Evolutionary conservation across 2,888 invertebrate genomes (phyloP).

Genomic region (Drosophila neonasuta): DNA sequence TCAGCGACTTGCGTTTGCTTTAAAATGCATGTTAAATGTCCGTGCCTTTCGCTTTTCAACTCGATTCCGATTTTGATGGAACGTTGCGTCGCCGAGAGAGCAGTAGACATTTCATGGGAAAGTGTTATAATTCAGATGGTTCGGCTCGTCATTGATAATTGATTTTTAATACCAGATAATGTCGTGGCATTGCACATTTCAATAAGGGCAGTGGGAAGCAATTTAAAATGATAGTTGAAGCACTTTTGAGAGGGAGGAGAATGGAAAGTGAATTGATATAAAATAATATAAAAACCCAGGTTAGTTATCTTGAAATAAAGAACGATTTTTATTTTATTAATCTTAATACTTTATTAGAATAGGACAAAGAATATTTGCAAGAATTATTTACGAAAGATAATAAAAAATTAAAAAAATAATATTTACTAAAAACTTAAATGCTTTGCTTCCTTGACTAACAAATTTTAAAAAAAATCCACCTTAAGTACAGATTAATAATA

Average conservation of each 20-base stretch:
- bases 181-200: not conserved
- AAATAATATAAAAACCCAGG: not conserved
- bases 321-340: too few relatives aligned
- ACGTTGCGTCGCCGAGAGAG: slow-evolving; percentile 28
- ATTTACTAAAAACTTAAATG: too few relatives aligned
- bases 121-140: slow-evolving; percentile 72
- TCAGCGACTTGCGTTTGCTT: slow-evolving; percentile 44
- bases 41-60: slow-evolving; percentile 68
- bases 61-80: slow-evolving; percentile 61
- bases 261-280: not conserved
- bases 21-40: slow-evolving; percentile 66
- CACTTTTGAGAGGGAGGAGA: not conserved
- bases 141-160: slow-evolving; percentile 50
- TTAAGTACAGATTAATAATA: too few relatives aligned
- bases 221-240: not conserved
- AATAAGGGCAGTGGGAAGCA: not conserved
- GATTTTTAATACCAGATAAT: slow-evolving; percentile 41
- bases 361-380: too few relatives aligned
- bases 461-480: too few relatives aligned
- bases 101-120: slow-evolving; percentile 64
- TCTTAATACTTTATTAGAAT: too few relatives aligned
- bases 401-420: too few relatives aligned
- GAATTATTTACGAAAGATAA: too few relatives aligned
- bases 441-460: too few relatives aligned
- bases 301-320: too few relatives aligned